These are phyloP conservation scores for Hesperophylax magnus DNA, from an alignment of 1,140 invertebrate species.

Conservation along the genomic window DNA sequence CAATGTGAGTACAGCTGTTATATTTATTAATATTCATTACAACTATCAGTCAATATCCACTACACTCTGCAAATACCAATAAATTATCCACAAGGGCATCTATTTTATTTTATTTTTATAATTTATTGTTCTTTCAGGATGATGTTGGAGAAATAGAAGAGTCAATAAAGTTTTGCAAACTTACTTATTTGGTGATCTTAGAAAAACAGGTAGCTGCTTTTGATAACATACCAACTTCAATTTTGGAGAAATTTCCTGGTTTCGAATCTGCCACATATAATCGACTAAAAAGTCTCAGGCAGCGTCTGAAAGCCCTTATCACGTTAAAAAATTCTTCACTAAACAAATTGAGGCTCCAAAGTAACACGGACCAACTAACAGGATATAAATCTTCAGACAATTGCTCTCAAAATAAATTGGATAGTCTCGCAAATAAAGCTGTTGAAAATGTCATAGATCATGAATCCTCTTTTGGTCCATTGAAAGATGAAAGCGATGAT, in stretches of 20 bases:
- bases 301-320: conserved; percentile 44
- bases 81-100: no score
- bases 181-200: conserved; percentile 65
- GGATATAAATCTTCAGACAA: conserved; percentile 14
- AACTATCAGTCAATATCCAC: no score
- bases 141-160: conserved; percentile 54
- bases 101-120: neutral
- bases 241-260: conserved; percentile 65
- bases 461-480: neutral
- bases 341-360: conserved; percentile 18
- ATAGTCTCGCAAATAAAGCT: neutral
- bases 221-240: conserved; percentile 65
- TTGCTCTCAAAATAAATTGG: neutral
- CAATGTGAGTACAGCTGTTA: neutral
- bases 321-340: conserved; percentile 45
- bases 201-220: conserved; percentile 66
- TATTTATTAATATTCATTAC: no score
- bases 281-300: conserved; percentile 62
- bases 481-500: conserved; percentile 39
- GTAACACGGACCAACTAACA: no score
- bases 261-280: conserved; percentile 63
- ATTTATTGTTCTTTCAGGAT: conserved; percentile 57
- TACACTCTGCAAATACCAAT: no score
- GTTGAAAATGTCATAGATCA: conserved; percentile 1
- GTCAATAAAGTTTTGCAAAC: conserved; percentile 63